Evolutionary conservation across 2,113 vertebrate species (phyloP).

Genomic region (Cephalopholis sonnerati): DNA sequence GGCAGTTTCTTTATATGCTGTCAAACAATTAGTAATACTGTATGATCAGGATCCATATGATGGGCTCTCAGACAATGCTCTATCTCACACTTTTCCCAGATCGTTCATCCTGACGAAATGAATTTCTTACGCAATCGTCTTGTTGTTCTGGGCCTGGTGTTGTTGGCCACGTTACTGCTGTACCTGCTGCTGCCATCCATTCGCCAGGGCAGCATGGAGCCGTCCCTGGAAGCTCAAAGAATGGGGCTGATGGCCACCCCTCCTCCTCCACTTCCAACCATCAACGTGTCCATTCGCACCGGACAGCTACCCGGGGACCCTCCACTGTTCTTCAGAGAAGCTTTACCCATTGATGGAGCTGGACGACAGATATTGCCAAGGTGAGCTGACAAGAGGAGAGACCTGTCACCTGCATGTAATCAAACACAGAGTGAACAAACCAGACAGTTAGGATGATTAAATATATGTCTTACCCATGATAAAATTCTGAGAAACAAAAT

Average conservation of each 20-base stretch:
- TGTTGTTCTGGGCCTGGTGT: constrained; percentile 87
- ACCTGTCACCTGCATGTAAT: background rate
- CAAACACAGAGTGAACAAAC: background rate
- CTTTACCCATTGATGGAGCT: constrained; percentile 77
- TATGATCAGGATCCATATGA: background rate
- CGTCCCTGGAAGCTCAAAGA: constrained; percentile 77
- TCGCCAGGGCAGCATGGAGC: constrained; percentile 83
- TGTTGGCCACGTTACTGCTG: constrained; percentile 87
- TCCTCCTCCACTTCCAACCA: constrained; percentile 51
- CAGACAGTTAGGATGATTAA: background rate
- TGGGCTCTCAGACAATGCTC: background rate
- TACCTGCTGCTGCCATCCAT: constrained; percentile 89
- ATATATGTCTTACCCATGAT: background rate
- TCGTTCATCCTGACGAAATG: constrained; percentile 68
- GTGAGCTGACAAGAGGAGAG: constrained; percentile 73
- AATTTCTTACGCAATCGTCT: constrained; percentile 86
- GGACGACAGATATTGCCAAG: constrained; percentile 82
- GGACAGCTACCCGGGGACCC: constrained; percentile 86
- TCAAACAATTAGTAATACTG: background rate
- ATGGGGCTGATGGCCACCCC: constrained; percentile 70
- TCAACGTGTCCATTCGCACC: constrained; percentile 84
- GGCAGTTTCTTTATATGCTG: background rate
- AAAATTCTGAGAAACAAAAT: background rate
- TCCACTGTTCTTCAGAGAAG: constrained; percentile 92
- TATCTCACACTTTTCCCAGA: constrained; percentile 39